Base-by-base conservation (phyloP, 2,797 vertebrate genomes). In the Pangasius larnaudii region DNA sequence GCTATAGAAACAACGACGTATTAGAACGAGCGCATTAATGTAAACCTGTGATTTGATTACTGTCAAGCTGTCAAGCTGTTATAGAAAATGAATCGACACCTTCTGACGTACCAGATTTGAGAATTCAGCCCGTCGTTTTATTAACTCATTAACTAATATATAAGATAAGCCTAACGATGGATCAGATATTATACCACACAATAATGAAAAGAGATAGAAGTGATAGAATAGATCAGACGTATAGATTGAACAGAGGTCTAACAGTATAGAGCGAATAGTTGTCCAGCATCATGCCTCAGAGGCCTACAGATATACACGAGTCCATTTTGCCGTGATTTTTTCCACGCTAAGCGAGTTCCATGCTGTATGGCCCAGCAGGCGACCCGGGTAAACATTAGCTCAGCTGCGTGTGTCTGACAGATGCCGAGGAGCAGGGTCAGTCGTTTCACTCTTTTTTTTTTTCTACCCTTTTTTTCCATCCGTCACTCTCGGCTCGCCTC, bases 351-450 rank as follows among this genome's bases (percentile, higher is more conserved):
- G 77, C 77, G 36, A 80, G 86, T 81, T 87, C 51, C 78, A 59
- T 81, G 86, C 86, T 71, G 86, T 81, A 81, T 87, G 77, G 49
- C 86, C 65, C 86, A 81, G 86, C 86, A 16, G 51, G 86, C 24
- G 14, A 5, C 86, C 53, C 46, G 46, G 77, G 77, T 81, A 87
- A 87, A 87, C 86, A 87, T 87, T 87, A 87, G 86, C 86, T 87
- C 86, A 87, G 86, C 86, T 87, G 86, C 78, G 86, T 87, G 86
- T 87, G 86, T 87, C 86, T 81, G 86, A 87, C 77, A 80, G 77
- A 87, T 87, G 86, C 86, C 86, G 78, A 87, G 65, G 77, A 87
- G 77, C 86, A 87, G 86, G 86, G 86, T 87, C 86, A 87, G 5
- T 53, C 77, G 51, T 87, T 87, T 86, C 59, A 56, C 74, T 86